Percentiles rank a stretch among this genome's conserved stretches.
Evolutionary conservation across 2,113 vertebrate genomes (phyloP).

Genomic region (Trogon surrucura): DNA sequence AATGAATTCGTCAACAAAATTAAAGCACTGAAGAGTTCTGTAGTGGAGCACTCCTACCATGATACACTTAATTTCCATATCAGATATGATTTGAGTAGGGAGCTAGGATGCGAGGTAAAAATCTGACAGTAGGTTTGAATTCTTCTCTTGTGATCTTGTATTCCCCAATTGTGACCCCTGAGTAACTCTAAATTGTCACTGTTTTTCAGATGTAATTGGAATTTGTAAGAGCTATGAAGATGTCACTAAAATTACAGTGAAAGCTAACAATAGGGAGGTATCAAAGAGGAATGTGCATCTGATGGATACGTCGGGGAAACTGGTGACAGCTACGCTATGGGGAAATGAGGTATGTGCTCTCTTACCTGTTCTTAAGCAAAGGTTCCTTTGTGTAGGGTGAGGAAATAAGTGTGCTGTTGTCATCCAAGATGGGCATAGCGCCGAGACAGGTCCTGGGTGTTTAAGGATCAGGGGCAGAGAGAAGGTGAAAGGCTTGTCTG

Average conservation of each 20-base stretch:
- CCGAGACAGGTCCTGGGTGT: not conserved
- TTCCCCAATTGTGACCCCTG: not conserved
- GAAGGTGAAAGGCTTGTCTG: slow-evolving; percentile 57
- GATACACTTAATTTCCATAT: slow-evolving; percentile 54
- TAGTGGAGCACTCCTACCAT: slow-evolving; percentile 49
- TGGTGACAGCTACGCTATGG: slow-evolving; percentile 92
- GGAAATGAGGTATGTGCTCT: slow-evolving; percentile 86
- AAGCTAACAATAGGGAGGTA: slow-evolving; percentile 88
- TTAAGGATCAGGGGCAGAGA: not conserved
- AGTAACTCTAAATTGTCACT: slow-evolving; percentile 28
- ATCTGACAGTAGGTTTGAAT: slow-evolving; percentile 20
- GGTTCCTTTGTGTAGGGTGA: not conserved
- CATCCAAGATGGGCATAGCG: not conserved
- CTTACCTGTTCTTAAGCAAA: slow-evolving; percentile 4
- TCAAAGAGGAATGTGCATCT: slow-evolving; percentile 89
- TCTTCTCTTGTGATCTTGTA: not conserved
- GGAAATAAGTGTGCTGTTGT: not conserved
- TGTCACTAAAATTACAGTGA: slow-evolving; percentile 87
- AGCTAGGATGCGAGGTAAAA: slow-evolving; percentile 49
- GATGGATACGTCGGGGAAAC: slow-evolving; percentile 91
- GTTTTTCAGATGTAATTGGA: slow-evolving; percentile 90
- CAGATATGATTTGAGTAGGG: slow-evolving; percentile 51
- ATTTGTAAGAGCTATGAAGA: slow-evolving; percentile 93
- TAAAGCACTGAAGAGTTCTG: slow-evolving; percentile 50
- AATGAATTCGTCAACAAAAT: slow-evolving; percentile 66